phyloP scores from a whole-genome alignment of 2,113 vertebrate species.

The Piliocolobus tephrosceles region DNA sequence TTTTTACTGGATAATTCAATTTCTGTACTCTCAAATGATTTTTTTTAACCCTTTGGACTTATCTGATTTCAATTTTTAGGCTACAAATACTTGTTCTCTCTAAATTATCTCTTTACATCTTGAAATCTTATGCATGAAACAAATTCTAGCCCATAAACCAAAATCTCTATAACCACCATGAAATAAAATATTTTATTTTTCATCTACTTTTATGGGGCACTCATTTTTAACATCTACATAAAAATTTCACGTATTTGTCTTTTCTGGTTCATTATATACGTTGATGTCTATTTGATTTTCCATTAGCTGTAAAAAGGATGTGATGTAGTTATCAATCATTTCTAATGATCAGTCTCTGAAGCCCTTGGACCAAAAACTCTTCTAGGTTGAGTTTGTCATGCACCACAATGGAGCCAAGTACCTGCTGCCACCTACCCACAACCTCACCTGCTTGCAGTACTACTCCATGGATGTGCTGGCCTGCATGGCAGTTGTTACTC shows the following conservation, averaged over 20 bases:
- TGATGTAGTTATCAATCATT: slow-evolving; percentile 85
- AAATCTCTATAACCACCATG: background rate
- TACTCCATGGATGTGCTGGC: slow-evolving; percentile 86
- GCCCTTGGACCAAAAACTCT: slow-evolving; percentile 81
- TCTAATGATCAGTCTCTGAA: slow-evolving; percentile 88
- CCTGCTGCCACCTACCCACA: slow-evolving; percentile 85
- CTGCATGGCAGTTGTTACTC: slow-evolving; percentile 54
- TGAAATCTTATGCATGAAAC: background rate
- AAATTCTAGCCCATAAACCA: background rate
- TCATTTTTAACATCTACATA: background rate
- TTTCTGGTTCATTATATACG: background rate
- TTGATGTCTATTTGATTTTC: background rate
- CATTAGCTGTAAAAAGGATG: slow-evolving; percentile 88
- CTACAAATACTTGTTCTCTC: background rate
- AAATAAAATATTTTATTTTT: background rate
- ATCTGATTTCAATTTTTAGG: background rate
- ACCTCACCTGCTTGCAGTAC: slow-evolving; percentile 92
- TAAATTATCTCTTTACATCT: background rate
- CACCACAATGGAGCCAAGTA: slow-evolving; percentile 88
- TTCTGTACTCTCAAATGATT: background rate
- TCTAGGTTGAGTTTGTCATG: slow-evolving; percentile 67
- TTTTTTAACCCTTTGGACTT: background rate
- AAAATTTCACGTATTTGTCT: background rate
- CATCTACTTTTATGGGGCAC: background rate
- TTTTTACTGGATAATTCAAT: background rate